These are phyloP conservation scores for Delia radicum DNA, from an alignment of 1,140 invertebrate species.

Conservation along the genomic window DNA sequence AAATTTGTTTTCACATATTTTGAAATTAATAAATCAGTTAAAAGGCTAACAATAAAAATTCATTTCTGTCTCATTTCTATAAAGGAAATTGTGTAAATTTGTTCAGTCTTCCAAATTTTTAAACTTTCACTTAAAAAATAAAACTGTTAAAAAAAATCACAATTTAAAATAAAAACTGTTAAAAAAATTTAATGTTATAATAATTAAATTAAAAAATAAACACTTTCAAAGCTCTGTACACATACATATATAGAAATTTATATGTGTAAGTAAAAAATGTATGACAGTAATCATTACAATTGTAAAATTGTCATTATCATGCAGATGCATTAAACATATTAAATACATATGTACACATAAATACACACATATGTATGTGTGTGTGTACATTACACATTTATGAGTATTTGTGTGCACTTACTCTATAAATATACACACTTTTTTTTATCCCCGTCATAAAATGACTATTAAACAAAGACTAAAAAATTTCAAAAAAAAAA, in stretches of 20 bases:
- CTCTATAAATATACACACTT: neutral
- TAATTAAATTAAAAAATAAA: too few relatives aligned
- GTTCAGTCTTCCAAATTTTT: too few relatives aligned
- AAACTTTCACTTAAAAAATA: too few relatives aligned
- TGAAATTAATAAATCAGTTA: too few relatives aligned
- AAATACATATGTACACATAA: neutral
- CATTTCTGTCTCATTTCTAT: too few relatives aligned
- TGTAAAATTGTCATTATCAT: constrained; percentile 5
- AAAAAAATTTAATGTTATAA: too few relatives aligned
- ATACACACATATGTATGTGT: neutral
- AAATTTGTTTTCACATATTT: too few relatives aligned
- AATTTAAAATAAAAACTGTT: too few relatives aligned
- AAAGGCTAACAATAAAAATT: too few relatives aligned
- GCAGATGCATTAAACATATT: neutral
- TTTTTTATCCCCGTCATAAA: neutral
- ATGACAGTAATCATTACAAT: constrained; percentile 2
- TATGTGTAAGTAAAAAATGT: neutral
- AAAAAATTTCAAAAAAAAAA: neutral
- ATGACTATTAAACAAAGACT: neutral
- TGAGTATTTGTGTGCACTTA: neutral
- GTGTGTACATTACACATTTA: neutral
- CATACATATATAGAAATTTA: neutral
- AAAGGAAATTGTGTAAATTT: too few relatives aligned
- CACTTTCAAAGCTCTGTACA: too few relatives aligned
- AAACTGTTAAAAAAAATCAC: too few relatives aligned